Conservation (phyloP, 2,888 invertebrate genomes). For the Leptogaster cylindrica region DNA sequence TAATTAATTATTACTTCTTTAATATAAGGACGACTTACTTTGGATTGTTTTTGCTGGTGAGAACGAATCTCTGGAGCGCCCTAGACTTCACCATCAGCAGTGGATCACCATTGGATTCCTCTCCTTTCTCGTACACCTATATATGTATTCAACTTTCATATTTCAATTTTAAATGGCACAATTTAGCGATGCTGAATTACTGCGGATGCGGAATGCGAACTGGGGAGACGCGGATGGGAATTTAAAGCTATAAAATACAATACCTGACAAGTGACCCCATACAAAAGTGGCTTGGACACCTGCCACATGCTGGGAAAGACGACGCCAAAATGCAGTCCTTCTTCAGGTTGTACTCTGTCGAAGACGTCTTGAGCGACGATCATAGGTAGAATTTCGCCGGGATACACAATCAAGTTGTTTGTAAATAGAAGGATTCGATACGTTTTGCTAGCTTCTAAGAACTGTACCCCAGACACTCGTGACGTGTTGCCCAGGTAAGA, state of each 20-base stretch:
- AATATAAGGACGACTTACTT: slow-evolving; percentile 51
- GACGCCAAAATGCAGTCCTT: slow-evolving; percentile 59
- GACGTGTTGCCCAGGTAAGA: slow-evolving; percentile 64
- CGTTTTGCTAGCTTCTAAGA: slow-evolving; percentile 66
- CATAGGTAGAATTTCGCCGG: slow-evolving; percentile 81
- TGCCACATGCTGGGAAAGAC: slow-evolving; percentile 56
- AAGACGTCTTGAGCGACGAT: slow-evolving; percentile 64
- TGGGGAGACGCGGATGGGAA: too few species aligned
- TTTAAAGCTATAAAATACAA: too few species aligned
- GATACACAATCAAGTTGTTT: slow-evolving; percentile 72
- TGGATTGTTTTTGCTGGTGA: slow-evolving; percentile 54
- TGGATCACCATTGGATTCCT: too few species aligned
- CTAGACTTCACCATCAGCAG: slow-evolving; percentile 73
- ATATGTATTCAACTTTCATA: too few species aligned
- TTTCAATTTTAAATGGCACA: too few species aligned
- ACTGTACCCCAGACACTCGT: slow-evolving; percentile 69
- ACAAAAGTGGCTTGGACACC: slow-evolving; percentile 49
- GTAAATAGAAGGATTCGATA: slow-evolving; percentile 67
- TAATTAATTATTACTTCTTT: background rate
- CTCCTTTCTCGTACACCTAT: too few species aligned
- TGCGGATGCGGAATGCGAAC: too few species aligned
- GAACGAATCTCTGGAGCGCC: slow-evolving; percentile 75
- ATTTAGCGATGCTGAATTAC: too few species aligned
- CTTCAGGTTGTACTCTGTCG: slow-evolving; percentile 53
- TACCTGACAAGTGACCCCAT: slow-evolving; percentile 62